Conservation (phyloP, 92 coral and sea anemone genomes). For the Micromussa lordhowensis region DNA sequence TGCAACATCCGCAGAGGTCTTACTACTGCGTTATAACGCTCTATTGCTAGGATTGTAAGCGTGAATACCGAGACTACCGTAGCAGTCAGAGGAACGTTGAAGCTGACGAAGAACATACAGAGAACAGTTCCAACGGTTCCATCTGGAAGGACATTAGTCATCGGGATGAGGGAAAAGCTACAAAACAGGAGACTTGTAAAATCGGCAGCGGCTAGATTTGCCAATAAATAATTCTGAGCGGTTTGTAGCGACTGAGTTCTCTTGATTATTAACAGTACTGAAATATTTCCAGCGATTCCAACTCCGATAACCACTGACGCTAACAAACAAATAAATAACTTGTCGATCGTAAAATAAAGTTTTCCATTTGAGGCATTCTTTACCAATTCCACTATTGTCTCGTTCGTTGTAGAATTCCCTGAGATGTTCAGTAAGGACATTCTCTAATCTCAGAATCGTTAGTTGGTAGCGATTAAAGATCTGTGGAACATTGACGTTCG, state of each 20-base stretch:
- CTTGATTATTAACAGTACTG: constrained; percentile 2
- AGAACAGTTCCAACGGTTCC: neutral
- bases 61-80: constrained; percentile 6
- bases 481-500: too few species aligned
- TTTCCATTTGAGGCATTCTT: too few species aligned
- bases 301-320: neutral
- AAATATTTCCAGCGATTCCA: constrained; percentile 7
- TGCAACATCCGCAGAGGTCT: constrained; percentile 3
- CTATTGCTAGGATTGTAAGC: neutral
- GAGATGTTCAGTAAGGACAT: too few species aligned
- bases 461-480: too few species aligned
- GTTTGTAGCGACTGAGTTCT: too few species aligned
- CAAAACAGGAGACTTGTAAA: constrained; percentile 1
- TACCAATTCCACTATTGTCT: too few species aligned
- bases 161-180: neutral
- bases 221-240: neutral
- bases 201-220: constrained; percentile 14
- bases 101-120: neutral
- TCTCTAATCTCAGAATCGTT: too few species aligned
- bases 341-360: too few species aligned
- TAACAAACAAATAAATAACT: neutral
- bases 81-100: constrained; percentile 14
- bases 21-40: constrained; percentile 4
- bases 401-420: too few species aligned
- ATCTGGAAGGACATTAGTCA: constrained; percentile 1